A percentile compares a stretch with the other conserved stretches of the same genome.
phyloP scores from a whole-genome alignment of 2,888 invertebrate genomes.

The Ichneumoninae sp. region DNA sequence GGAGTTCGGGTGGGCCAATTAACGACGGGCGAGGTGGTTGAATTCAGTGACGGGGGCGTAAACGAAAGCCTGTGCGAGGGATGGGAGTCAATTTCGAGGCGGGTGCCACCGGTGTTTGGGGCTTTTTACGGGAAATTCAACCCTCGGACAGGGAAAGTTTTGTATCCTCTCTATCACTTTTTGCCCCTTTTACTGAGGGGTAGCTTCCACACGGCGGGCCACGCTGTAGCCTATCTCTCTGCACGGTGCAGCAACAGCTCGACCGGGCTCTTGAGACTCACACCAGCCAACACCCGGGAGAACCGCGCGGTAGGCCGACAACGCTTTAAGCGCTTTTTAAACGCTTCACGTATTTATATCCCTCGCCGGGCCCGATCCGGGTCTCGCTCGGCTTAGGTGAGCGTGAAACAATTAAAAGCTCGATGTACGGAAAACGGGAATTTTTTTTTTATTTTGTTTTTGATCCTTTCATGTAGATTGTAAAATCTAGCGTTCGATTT shows the following conservation, averaged over 20 bases:
- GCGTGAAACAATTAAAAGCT: conserved; percentile 55
- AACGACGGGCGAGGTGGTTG: conserved; percentile 51
- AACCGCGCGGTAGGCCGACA: conserved; percentile 62
- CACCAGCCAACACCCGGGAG: conserved; percentile 32
- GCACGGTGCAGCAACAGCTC: conserved; percentile 57
- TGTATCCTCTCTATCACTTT: conserved; percentile 46
- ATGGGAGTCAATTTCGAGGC: conserved; percentile 69
- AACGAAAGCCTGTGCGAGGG: conserved; percentile 68
- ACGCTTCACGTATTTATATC: conserved; percentile 71
- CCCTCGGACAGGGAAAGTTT: conserved; percentile 61
- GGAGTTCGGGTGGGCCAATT: conserved; percentile 53
- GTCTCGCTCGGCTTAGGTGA: conserved; percentile 60
- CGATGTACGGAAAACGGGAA: not conserved
- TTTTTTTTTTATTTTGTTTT: not conserved
- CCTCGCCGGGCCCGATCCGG: conserved; percentile 56
- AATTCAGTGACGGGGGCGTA: conserved; percentile 65
- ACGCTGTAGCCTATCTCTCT: conserved; percentile 7
- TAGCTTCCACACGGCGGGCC: conserved; percentile 20
- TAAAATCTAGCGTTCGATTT: not conserved
- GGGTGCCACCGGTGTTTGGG: conserved; percentile 33
- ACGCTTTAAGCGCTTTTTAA: conserved; percentile 72
- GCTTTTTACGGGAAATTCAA: conserved; percentile 70
- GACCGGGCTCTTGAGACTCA: conserved; percentile 40
- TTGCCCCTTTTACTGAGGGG: conserved; percentile 8
- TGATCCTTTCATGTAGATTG: not conserved